phyloP scores from a whole-genome alignment of 1,140 invertebrate species.

The Eupristina koningsbergeri region DNA sequence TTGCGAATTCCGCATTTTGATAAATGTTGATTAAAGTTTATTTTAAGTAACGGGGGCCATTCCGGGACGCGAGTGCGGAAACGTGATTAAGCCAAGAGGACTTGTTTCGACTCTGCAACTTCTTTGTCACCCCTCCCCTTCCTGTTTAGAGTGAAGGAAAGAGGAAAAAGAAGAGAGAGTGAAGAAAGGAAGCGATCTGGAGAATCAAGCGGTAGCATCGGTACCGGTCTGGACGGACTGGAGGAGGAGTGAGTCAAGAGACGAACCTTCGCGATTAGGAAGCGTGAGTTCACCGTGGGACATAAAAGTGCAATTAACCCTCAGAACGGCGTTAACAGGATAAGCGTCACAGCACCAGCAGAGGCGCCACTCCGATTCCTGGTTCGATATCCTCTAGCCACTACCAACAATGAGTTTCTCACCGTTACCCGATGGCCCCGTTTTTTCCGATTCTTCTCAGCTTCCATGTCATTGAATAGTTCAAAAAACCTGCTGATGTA shows the following conservation, averaged over 20 bases:
- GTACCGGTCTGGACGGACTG: not conserved
- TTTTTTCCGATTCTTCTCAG: slow-evolving; percentile 48
- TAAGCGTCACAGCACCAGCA: slow-evolving; percentile 22
- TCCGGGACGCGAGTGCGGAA: not conserved
- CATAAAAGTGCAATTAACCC: slow-evolving; percentile 66
- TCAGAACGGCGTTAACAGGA: slow-evolving; percentile 55
- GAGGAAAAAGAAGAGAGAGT: not conserved
- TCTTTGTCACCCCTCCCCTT: not conserved
- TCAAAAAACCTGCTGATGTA: slow-evolving; percentile 26
- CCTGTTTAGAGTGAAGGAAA: not conserved
- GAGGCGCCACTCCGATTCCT: slow-evolving; percentile 56
- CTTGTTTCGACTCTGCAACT: not conserved
- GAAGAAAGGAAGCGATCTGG: slow-evolving; percentile 27
- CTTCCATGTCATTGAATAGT: slow-evolving; percentile 49
- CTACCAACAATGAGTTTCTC: not conserved
- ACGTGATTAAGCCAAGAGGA: not conserved
- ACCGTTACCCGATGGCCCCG: not conserved
- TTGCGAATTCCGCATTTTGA: too few species aligned
- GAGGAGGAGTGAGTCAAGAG: not conserved
- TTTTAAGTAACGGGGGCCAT: not conserved
- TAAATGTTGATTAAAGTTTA: not conserved
- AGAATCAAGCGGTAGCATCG: slow-evolving; percentile 9
- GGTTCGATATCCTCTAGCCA: slow-evolving; percentile 40
- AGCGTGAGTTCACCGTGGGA: slow-evolving; percentile 40
- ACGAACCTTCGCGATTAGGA: slow-evolving; percentile 10